These are phyloP conservation scores for Neodiprion virginianus DNA, from an alignment of 1,140 invertebrate genomes.

Conservation along the genomic window DNA sequence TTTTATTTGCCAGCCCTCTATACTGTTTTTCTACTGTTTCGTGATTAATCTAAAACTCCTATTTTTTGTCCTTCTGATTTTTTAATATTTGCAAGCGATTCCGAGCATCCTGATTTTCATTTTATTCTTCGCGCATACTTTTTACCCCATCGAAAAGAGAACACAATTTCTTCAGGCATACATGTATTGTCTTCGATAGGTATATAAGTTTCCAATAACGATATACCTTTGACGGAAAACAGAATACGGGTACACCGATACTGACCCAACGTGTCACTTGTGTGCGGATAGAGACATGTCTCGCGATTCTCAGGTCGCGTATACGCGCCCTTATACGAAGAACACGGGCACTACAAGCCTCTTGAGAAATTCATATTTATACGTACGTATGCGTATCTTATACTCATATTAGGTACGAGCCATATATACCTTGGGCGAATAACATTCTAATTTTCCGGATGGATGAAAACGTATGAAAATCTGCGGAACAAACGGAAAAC, in stretches of 20 bases:
- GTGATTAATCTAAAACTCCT: not conserved
- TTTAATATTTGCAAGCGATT: too few relatives aligned
- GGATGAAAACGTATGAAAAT: slow-evolving; percentile 63
- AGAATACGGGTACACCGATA: not conserved
- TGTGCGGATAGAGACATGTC: too few relatives aligned
- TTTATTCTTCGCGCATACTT: too few relatives aligned
- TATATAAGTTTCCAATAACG: not conserved
- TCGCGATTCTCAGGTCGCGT: too few relatives aligned
- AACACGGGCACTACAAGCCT: slow-evolving; percentile 16
- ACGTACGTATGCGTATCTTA: slow-evolving; percentile 24
- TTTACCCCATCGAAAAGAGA: too few relatives aligned
- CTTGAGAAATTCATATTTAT: slow-evolving; percentile 24
- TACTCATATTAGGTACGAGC: not conserved
- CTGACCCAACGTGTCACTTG: not conserved
- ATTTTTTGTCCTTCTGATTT: too few relatives aligned
- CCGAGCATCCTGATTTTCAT: too few relatives aligned
- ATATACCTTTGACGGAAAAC: not conserved
- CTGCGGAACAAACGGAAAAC: slow-evolving; percentile 59
- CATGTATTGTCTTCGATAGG: not conserved
- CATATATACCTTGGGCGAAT: slow-evolving; percentile 23
- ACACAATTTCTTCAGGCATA: too few relatives aligned
- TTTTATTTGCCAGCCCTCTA: not conserved
- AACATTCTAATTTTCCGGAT: slow-evolving; percentile 61
- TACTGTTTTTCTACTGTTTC: not conserved
- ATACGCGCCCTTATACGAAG: too few relatives aligned